These are phyloP conservation scores for Drosophila tani DNA, from an alignment of 1,140 invertebrate genomes.

Conservation along the genomic window DNA sequence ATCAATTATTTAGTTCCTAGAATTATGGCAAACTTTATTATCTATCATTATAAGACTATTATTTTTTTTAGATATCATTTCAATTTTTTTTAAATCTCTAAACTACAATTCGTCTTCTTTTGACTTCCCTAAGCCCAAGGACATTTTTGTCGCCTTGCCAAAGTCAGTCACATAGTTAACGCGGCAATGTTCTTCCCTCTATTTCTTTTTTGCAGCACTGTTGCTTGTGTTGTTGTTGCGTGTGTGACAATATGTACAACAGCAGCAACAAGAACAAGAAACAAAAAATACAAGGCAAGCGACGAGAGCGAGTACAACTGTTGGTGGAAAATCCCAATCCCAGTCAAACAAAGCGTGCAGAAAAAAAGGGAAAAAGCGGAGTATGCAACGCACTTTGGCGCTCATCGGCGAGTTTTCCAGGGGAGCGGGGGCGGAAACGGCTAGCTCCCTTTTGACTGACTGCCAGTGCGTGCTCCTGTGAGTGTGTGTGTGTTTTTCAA, in stretches of 20 bases:
- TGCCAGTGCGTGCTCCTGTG: slow-evolving; percentile 49
- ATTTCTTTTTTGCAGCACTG: slow-evolving; percentile 23
- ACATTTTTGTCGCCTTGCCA: slow-evolving; percentile 70
- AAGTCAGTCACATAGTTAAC: slow-evolving; percentile 55
- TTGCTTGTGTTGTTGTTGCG: slow-evolving; percentile 45
- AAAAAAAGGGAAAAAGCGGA: slow-evolving; percentile 43
- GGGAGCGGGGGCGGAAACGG: background rate
- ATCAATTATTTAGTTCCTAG: background rate
- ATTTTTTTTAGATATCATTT: too few species aligned
- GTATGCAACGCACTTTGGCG: slow-evolving; percentile 80
- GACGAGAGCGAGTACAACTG: slow-evolving; percentile 52
- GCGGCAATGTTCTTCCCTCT: slow-evolving; percentile 50
- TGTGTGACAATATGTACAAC: slow-evolving; percentile 59
- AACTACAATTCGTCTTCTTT: background rate
- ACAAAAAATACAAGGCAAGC: slow-evolving; percentile 31
- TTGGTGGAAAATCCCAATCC: slow-evolving; percentile 71
- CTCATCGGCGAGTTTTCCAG: slow-evolving; percentile 25
- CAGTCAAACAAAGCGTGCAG: slow-evolving; percentile 78
- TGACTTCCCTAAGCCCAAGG: background rate
- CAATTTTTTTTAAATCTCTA: too few species aligned
- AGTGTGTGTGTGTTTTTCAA: slow-evolving; percentile 55
- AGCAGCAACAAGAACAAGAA: slow-evolving; percentile 41
- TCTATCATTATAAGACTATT: too few species aligned
- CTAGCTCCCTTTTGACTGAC: slow-evolving; percentile 65
- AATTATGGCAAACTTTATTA: background rate